A percentile compares a stretch with the other conserved stretches of the same genome.
These are phyloP conservation scores for Harpagifer antarcticus DNA, from an alignment of 2,797 vertebrate genomes.

Conservation along the genomic window DNA sequence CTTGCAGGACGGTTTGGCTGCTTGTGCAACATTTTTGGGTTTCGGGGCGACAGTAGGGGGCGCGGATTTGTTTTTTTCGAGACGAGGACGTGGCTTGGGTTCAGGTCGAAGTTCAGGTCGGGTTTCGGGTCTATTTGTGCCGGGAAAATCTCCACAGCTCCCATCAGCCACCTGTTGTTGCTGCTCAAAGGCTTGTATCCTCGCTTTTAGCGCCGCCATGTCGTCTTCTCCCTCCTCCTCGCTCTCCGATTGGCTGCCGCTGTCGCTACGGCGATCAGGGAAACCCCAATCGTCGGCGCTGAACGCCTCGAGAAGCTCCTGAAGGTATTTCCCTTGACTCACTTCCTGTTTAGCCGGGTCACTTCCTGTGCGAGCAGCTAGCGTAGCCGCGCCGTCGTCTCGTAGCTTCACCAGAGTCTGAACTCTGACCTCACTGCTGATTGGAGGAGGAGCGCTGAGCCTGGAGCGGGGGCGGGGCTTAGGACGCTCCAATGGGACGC, in stretches of 20 bases:
- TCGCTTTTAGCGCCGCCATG: conserved; percentile 83
- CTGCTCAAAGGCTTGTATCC: conserved; percentile 91
- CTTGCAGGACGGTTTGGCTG: conserved; percentile 84
- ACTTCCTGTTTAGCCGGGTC: neutral
- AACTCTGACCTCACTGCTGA: conserved; percentile 83
- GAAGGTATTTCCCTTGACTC: conserved; percentile 77
- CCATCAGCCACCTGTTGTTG: conserved; percentile 70
- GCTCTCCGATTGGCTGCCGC: conserved; percentile 67
- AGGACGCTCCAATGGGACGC: conserved; percentile 71
- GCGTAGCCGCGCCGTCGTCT: conserved; percentile 73
- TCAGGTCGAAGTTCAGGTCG: conserved; percentile 88
- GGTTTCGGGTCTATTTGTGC: conserved; percentile 87
- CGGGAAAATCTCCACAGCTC: conserved; percentile 39
- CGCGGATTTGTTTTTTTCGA: conserved; percentile 76
- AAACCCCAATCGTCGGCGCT: conserved; percentile 75
- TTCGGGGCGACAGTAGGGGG: conserved; percentile 73
- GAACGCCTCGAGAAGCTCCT: conserved; percentile 85
- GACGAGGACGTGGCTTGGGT: conserved; percentile 86
- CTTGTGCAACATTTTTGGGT: conserved; percentile 76
- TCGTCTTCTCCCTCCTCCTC: conserved; percentile 63
- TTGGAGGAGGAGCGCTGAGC: conserved; percentile 80
- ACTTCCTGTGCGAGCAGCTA: conserved; percentile 45
- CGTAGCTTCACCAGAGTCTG: conserved; percentile 85
- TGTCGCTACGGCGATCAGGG: conserved; percentile 52
- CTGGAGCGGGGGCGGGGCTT: conserved; percentile 92